phyloP scores from a whole-genome alignment of 2,888 invertebrate genomes.

The Bunonema sp. region DNA sequence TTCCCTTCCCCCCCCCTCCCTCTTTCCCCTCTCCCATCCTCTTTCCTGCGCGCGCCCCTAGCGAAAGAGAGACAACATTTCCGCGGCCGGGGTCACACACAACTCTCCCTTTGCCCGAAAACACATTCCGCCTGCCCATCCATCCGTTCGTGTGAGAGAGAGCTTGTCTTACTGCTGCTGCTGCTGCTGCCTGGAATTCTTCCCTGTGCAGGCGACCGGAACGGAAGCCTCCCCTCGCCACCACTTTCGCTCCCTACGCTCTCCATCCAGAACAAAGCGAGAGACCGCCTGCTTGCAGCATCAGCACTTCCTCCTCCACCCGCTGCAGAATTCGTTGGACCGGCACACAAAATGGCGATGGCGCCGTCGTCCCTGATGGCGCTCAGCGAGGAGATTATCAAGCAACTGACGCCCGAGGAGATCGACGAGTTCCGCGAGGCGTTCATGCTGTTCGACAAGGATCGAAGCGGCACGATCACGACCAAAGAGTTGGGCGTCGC shows the following conservation, averaged over 20 bases:
- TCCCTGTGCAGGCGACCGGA: background rate
- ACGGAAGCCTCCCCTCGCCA: too few species aligned
- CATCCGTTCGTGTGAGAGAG: too few species aligned
- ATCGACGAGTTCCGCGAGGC: conserved; percentile 44
- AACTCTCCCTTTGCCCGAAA: too few species aligned
- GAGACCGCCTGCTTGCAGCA: conserved; percentile 10
- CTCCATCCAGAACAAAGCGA: too few species aligned
- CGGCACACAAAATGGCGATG: background rate
- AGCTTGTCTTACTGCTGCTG: too few species aligned
- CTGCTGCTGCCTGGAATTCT: background rate
- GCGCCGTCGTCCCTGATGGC: conserved; percentile 28
- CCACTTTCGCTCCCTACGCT: too few species aligned
- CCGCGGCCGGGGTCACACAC: too few species aligned
- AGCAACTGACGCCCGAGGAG: conserved; percentile 40
- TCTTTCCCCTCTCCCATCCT: background rate
- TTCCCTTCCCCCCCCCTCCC: background rate
- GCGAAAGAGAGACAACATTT: too few species aligned
- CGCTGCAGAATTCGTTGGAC: background rate
- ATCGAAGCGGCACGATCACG: conserved; percentile 44
- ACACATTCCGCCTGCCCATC: too few species aligned
- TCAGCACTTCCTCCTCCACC: background rate
- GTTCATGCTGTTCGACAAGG: conserved; percentile 44
- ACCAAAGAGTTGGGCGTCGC: conserved; percentile 44
- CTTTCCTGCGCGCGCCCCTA: too few species aligned
- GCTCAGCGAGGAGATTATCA: conserved; percentile 41